Base-by-base conservation (phyloP, 2,888 invertebrate genomes). In the Himalopsyche japonica region DNA sequence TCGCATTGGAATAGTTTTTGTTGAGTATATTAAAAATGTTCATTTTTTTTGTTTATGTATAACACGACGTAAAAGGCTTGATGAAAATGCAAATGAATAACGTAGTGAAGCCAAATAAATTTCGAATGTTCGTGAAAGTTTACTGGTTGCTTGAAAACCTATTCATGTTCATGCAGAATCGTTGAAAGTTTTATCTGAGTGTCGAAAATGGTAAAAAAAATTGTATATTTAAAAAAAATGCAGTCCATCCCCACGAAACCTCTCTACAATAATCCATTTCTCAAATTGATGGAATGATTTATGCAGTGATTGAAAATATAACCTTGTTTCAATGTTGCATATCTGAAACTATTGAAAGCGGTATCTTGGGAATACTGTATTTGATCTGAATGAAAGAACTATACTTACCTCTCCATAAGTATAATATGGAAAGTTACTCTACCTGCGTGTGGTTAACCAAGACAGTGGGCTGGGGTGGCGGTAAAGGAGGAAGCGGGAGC, bases 371-470 rank as follows among this genome's bases (percentile, higher is more conserved):
- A 70, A 30, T 27, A 70, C 27, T 70, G 70, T 70, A 70, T 70
- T 70, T 70, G 30, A 70, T 27, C 70, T 27, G 20, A 30, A 30
- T 15, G 12, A 20, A 70, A 27, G 12, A 70, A 30, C 5, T 34
- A 80, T 64, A 34, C 80, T n/a, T 32, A 80, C 49, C 34, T 80
- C 64, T 32, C 32, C n/a, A 32, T n/a, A n/a, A 49, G 10, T 32
- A 37, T 10, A 78, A 43, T 37, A 78, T 78, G 37, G 6, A 78
- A 78, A 43, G 32, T 34, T 12, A 12, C 24, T 78, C n/a, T 83
- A 91, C 92, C 91, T 92, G 92, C 83, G 91, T 89, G 88, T 92
- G 92, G 88, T 92, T 92, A 90, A 90, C n/a, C 4, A 87, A 32
- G 48, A 85, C 86, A 48, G 86, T 84, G 77, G 81, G 86, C 79